Percentiles rank a stretch among this genome's conserved stretches.
These are phyloP conservation scores for Cossypha polioptera DNA, from an alignment of 2,797 vertebrate species.

Conservation along the genomic window DNA sequence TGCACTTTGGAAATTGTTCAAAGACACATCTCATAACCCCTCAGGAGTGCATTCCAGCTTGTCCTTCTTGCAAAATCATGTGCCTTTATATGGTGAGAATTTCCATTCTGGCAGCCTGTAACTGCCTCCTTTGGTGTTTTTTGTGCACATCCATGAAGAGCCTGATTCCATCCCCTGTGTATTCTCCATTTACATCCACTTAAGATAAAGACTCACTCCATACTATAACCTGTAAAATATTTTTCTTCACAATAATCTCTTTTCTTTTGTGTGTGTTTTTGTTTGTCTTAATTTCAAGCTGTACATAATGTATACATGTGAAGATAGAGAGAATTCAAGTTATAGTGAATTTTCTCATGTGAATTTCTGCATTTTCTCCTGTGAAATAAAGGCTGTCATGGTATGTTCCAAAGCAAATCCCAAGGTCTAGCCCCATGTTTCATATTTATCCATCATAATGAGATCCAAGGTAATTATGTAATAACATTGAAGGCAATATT, in stretches of 20 bases:
- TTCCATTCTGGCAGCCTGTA: not conserved
- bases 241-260: not conserved
- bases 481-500: not conserved
- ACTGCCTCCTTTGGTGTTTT: not conserved
- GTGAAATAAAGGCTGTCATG: not conserved
- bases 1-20: not conserved
- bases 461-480: not conserved
- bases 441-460: not conserved
- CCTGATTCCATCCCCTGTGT: not conserved
- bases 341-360: not conserved
- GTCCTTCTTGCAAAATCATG: not conserved
- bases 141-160: not conserved
- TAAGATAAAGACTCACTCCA: not conserved
- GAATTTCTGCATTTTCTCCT: not conserved
- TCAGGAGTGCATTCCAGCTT: not conserved
- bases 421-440: not conserved
- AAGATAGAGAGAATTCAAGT: not conserved
- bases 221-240: fast-evolving
- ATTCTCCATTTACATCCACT: not conserved
- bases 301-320: not conserved
- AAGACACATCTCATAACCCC: not conserved
- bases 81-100: not conserved
- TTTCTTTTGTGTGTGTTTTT: not conserved
- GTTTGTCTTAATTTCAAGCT: not conserved
- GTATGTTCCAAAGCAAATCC: not conserved